Evolutionary conservation across 2,113 vertebrate species (phyloP), one percentile per base, ranked within the genome.

Genomic region (Odontophorus gujanensis): DNA sequence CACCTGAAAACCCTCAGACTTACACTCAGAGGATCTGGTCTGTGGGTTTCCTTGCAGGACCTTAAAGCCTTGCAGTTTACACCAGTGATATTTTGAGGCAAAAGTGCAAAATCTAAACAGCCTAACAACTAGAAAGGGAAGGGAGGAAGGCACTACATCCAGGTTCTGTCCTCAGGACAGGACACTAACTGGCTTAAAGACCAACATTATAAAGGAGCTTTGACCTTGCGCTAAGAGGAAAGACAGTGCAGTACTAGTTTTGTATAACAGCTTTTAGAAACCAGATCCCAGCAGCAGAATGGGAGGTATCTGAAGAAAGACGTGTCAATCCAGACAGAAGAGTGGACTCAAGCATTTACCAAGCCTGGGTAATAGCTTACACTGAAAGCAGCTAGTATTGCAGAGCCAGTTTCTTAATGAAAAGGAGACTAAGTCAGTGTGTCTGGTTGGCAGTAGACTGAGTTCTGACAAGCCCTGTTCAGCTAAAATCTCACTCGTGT

Each of bases 141-240:
- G 45, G 79, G 63, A 88, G 9, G 80, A 94, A 96, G 90, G 95
- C 95, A 96, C 88, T 95, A 81, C 40, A 79, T 81, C 73, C 36
- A 75, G 74, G 80, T 92, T 92, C 65, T 71, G 57, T 75, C 68
- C 61, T 93, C 22, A 5, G 48, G 68, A 92, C 68, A 82, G 73
- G 42, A 91, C 15, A 74, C 30, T 28, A 63, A 11, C 22, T 88
- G 88, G 80, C 68, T 92, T 51, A 61, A 90, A 83, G 65, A 87
- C 55, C 76, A 88, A 67, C 11, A 40, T 34, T 7, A 93, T 43
- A 87, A 83, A 91, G 75, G 48, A 94, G 62, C 67, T 92, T 72
- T 87, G 89, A 85, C 45, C 42, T 94, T 92, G 93, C 63, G 77
- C 85, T 72, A 90, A 78, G 50, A 92, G 65, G 69, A 88, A 25